Evolutionary conservation across 2,888 invertebrate species (phyloP), one percentile per base, ranked within the genome.

Genomic region (Mylabris sibirica): DNA sequence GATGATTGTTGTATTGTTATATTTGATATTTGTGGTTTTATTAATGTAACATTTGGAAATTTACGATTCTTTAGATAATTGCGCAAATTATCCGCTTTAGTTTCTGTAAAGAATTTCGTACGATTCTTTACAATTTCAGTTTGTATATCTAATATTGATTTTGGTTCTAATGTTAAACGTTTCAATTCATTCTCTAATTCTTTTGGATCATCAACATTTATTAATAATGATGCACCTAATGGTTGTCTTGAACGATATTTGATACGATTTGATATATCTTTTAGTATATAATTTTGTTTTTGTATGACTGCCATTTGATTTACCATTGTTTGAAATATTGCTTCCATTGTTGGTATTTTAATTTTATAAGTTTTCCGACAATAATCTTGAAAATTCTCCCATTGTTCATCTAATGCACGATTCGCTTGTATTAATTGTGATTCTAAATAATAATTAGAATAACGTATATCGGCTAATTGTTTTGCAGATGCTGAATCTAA

Each of bases 291-390:
- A 63, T 72, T 78, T 79, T 90, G 92, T 65, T 87, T 88, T 70
- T 85, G 85, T 26, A 91, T 85, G 69, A 91, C 89, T 73, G 92
- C 92, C 74, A 90, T 91, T 72, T 95, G 92, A 69, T 89, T 90
- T 34, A 92, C 90, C 78, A 96, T 86, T 0, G 93, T 91, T 78
- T 94, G 93, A 84, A 94, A 96, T 9, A 95, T 89, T 35, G 90
- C 89, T 78, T 95, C 94, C 76, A 93, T 84, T 35, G 90, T 90
- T 0, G 94, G 94, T 17, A 91, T 88, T 68, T 89, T 88, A 86
- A 91, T 88, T 67, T 80, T 79, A 81, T 87, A 83, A 82, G 75
- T 85, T 77, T 85, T 86, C 65, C 61, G 60, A 38, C 71, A 64
- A 59, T 89, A 83, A 73, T 88, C 86, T 78, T 89, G 88, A 77